Evolutionary conservation across 1,140 invertebrate species (phyloP), one percentile per base, ranked within the genome.

Genomic region (Temnothorax longispinosus): DNA sequence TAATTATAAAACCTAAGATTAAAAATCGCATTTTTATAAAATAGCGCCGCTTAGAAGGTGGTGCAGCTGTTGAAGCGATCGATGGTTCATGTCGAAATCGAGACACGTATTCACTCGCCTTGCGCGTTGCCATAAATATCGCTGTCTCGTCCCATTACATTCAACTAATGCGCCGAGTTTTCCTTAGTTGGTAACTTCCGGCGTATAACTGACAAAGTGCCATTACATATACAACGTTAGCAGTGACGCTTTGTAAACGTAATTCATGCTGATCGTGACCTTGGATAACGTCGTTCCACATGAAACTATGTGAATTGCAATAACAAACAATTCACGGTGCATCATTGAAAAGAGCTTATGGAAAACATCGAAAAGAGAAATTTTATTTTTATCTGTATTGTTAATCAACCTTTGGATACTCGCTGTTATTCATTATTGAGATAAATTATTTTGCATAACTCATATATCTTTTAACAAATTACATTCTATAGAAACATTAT

Each of bases 181-280:
- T 88, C 92, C 89, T 85, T 93, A 93, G 86, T 91, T 92, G 93
- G 92, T 76, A 69, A 92, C 92, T 93, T 93, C 92, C 92, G 92
- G 93, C 82, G 69, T 71, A 60, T 86, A 85, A 64, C 67, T 86
- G 74, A 77, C 87, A 47, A 71, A 91, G 60, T 72, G 67, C 52
- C 41, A 75, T 88, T 81, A 50, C 75, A 58, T 60, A 80, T 71
- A 90, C 76, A 76, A 86, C 50, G 77, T 54, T 87, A 64, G 27
- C 76, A 65, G 58, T 58, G 67, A 75, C 50, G 89, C 58, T 81
- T 87, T 78, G 91, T 86, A 87, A 89, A 91, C 90, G 89, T 85
- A 88, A 91, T 92, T 92, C 87, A 88, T 82, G 62, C 47, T 62
- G 88, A 89, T 89, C 88, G 76, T 69, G 86, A 91, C 75, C 78